A percentile compares a stretch with the other conserved stretches of the same genome.
Conservation (phyloP, 2,797 vertebrate species). For the Tragopan temminckii region DNA sequence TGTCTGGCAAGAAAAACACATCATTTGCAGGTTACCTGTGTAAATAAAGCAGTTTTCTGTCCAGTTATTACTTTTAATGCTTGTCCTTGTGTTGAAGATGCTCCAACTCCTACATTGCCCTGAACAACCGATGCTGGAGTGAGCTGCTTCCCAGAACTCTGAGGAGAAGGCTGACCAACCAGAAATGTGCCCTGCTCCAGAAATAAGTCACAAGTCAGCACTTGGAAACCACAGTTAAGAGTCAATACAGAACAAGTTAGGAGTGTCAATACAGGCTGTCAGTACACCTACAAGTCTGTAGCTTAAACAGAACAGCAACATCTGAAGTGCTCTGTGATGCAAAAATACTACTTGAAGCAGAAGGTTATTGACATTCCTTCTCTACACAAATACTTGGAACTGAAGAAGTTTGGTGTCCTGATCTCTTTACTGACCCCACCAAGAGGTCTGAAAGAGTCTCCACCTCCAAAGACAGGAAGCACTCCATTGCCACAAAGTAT, state of each 20-base stretch:
- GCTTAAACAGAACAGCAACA: not conserved
- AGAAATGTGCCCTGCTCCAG: conserved; percentile 93
- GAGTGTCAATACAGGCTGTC: not conserved
- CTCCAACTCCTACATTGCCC: conserved; percentile 77
- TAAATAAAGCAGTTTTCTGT: conserved; percentile 95
- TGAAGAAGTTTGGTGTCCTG: not conserved
- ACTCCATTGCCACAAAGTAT: not conserved
- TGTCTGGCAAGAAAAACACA: not conserved
- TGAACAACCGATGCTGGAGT: conserved; percentile 85
- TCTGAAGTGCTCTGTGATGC: not conserved
- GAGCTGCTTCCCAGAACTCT: conserved; percentile 91
- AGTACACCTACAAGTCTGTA: not conserved
- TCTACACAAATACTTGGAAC: not conserved
- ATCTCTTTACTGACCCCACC: not conserved
- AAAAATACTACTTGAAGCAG: not conserved
- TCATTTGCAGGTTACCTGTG: conserved; percentile 86
- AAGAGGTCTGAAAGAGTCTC: not conserved
- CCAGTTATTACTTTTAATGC: conserved; percentile 94
- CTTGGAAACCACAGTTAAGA: not conserved
- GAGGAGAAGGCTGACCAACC: conserved; percentile 93
- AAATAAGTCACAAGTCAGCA: not conserved
- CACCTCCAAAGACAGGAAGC: not conserved
- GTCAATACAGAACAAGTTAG: not conserved
- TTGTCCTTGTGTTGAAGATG: conserved; percentile 88
- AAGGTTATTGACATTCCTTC: not conserved